phyloP scores from a whole-genome alignment of 2,888 invertebrate genomes.

The Brachyptera putata region DNA sequence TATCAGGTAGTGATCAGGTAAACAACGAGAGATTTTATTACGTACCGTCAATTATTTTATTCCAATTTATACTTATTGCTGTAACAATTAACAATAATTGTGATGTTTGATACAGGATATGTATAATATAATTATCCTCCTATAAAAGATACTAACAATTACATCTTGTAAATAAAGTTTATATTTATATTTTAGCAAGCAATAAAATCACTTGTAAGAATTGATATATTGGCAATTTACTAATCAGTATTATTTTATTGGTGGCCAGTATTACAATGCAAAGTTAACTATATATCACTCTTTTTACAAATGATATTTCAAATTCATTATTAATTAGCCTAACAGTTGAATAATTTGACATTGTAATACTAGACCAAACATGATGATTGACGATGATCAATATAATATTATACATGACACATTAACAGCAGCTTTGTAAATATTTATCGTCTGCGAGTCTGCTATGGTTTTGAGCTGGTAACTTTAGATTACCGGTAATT shows the following conservation, averaged over 20 bases:
- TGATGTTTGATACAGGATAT: constrained; percentile 7
- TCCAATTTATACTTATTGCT: constrained; percentile 23
- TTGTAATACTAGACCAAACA: no score
- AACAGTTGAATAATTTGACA: no score
- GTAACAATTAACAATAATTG: constrained; percentile 24
- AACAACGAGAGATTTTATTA: no score
- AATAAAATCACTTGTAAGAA: constrained; percentile 9
- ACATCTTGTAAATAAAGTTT: constrained; percentile 17
- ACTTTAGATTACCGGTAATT: constrained; percentile 1
- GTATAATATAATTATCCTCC: neutral
- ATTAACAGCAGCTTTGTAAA: constrained; percentile 13
- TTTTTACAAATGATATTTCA: no score
- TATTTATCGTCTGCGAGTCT: constrained; percentile 5
- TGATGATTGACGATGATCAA: neutral
- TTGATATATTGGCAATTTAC: no score
- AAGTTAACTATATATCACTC: no score
- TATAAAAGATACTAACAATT: constrained; percentile 17
- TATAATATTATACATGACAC: constrained; percentile 14
- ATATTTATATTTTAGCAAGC: constrained; percentile 16
- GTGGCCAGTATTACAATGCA: no score
- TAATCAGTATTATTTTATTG: no score
- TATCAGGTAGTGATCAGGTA: no score
- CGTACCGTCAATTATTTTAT: constrained; percentile 21
- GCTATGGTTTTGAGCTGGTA: constrained; percentile 15
- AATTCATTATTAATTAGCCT: no score